phyloP scores from a whole-genome alignment of 2,888 invertebrate species.

The Monochamus alternatus region DNA sequence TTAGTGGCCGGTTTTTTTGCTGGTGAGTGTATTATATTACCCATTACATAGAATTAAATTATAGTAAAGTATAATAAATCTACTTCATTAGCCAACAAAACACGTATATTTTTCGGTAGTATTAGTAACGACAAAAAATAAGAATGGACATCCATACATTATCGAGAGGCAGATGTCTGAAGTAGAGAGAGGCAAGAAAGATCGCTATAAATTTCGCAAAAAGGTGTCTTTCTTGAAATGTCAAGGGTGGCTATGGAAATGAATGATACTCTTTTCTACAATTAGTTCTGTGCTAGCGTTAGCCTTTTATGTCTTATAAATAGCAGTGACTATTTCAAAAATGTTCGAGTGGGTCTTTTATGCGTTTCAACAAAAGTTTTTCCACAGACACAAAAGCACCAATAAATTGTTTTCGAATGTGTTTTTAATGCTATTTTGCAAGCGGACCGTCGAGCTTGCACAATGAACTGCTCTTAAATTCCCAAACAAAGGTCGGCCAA shows the following conservation, averaged over 20 bases:
- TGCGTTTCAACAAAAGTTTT: slow-evolving; percentile 4
- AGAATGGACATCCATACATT: not conserved
- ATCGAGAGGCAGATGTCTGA: slow-evolving; percentile 8
- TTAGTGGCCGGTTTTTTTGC: too few species aligned
- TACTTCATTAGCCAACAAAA: too few species aligned
- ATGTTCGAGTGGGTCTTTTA: slow-evolving; percentile 1
- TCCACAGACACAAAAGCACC: slow-evolving; percentile 7
- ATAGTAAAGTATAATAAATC: too few species aligned
- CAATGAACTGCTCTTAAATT: slow-evolving; percentile 12
- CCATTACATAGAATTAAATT: too few species aligned
- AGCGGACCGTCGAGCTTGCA: not conserved
- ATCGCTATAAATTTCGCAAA: slow-evolving; percentile 19
- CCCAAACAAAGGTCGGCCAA: not conserved
- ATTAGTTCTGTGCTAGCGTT: slow-evolving; percentile 18
- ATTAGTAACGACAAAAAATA: not conserved
- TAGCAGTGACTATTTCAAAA: not conserved
- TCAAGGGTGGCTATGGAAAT: slow-evolving; percentile 14
- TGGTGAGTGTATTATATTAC: too few species aligned
- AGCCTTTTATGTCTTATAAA: slow-evolving; percentile 5
- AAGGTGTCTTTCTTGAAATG: slow-evolving; percentile 6
- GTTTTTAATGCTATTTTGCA: slow-evolving; percentile 14
- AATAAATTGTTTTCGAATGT: slow-evolving; percentile 25
- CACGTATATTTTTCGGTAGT: too few species aligned
- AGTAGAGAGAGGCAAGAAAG: not conserved
- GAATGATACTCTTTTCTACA: slow-evolving; percentile 17